Evolutionary conservation across 2,113 vertebrate species (phyloP).

Genomic region (Mobula birostris): DNA sequence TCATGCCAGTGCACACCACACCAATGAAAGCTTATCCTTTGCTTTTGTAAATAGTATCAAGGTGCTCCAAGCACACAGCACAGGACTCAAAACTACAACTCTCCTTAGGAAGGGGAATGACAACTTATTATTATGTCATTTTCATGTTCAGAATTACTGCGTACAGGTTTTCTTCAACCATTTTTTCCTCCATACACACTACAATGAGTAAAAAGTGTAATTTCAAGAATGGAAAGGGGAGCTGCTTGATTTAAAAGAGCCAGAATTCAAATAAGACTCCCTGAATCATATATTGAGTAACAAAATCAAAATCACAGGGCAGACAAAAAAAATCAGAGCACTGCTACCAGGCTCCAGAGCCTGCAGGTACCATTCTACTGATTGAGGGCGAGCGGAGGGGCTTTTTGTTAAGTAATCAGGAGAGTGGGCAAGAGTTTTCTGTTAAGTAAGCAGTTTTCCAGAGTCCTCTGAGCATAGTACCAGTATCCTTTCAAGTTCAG

Average conservation of each 20-base stretch:
- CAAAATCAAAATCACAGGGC: not conserved
- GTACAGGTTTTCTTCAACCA: not conserved
- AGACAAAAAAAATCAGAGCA: no score
- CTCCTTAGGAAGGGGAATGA: not conserved
- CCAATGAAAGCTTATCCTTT: not conserved
- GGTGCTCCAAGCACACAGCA: not conserved
- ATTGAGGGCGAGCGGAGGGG: no score
- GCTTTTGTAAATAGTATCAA: not conserved
- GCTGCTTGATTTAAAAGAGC: not conserved
- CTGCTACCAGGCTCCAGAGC: not conserved
- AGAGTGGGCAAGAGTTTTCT: not conserved
- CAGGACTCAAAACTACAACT: not conserved
- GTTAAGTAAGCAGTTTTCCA: not conserved
- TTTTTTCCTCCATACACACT: not conserved
- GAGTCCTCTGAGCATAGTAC: not conserved
- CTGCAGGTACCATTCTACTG: not conserved
- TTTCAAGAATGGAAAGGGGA: not conserved
- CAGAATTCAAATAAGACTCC: not conserved
- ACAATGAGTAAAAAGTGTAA: not conserved
- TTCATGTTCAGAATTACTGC: conserved; percentile 2
- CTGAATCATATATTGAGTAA: not conserved
- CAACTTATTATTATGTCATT: not conserved
- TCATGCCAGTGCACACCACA: not conserved
- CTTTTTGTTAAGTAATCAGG: not conserved
- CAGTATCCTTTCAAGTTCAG: not conserved